phyloP scores from a whole-genome alignment of 30 jellyfish, hydroid and myxozoan genomes.

The Aurelia coerulea region DNA sequence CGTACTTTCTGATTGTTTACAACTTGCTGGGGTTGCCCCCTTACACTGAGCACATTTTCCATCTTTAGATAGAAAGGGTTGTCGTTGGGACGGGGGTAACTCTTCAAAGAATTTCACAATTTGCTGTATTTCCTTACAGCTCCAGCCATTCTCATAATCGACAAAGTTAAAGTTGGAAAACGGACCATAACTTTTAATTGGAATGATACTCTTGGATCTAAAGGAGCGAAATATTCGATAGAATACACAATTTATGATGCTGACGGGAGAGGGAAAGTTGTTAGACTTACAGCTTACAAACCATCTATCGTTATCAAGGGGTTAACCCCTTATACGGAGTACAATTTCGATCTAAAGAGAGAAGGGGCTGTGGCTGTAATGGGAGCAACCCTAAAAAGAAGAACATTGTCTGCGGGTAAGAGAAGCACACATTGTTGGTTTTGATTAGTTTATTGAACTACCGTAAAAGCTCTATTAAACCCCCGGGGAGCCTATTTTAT shows the following conservation, averaged over 20 bases:
- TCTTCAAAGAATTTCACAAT: not conserved
- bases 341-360: slow-evolving; percentile 62
- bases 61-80: too few species aligned
- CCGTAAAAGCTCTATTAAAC: too few species aligned
- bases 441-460: too few species aligned
- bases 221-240: slow-evolving; percentile 21
- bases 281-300: slow-evolving; percentile 19
- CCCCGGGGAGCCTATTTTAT: too few species aligned
- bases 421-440: not conserved
- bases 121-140: slow-evolving; percentile 37
- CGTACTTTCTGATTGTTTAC: too few species aligned
- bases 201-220: slow-evolving; percentile 53
- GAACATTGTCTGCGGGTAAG: slow-evolving; percentile 77
- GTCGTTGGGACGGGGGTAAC: not conserved
- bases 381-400: slow-evolving; percentile 35
- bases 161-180: slow-evolving; percentile 24
- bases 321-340: slow-evolving; percentile 80
- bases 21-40: too few species aligned
- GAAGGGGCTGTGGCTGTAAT: slow-evolving; percentile 47
- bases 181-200: slow-evolving; percentile 68
- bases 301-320: slow-evolving; percentile 51
- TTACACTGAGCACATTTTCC: too few species aligned
- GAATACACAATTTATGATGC: slow-evolving; percentile 60
- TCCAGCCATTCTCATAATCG: slow-evolving; percentile 53
- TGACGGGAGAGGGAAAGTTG: slow-evolving; percentile 56